Evolutionary conservation across 2,888 invertebrate species (phyloP).

Genomic region (Melieria omissa): DNA sequence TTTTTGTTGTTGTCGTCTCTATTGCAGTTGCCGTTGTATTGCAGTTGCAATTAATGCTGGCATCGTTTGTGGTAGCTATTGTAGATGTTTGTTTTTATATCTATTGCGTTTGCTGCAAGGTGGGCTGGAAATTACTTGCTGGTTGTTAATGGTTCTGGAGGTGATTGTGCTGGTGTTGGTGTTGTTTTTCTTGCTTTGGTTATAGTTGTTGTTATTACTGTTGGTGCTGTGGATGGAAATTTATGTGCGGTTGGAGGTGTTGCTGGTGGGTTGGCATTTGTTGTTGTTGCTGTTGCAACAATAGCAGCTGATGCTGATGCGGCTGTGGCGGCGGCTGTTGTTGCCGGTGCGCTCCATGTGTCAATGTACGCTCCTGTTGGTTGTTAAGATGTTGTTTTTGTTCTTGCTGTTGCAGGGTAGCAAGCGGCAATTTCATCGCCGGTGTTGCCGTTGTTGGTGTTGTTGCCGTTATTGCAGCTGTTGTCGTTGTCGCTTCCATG

Average conservation of each 20-base stretch:
- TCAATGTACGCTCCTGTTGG: neutral
- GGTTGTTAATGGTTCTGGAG: too few species aligned
- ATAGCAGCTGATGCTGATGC: slow-evolving; percentile 4
- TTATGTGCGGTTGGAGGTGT: slow-evolving; percentile 2
- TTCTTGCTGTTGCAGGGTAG: slow-evolving; percentile 32
- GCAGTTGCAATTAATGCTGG: too few species aligned
- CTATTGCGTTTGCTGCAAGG: too few species aligned
- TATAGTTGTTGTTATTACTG: slow-evolving; percentile 11
- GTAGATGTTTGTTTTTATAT: too few species aligned
- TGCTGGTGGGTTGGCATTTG: slow-evolving; percentile 22
- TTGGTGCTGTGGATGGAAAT: slow-evolving; percentile 17
- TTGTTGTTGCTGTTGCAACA: slow-evolving; percentile 16
- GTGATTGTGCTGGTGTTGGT: too few species aligned
- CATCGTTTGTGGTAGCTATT: too few species aligned
- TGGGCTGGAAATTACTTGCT: too few species aligned
- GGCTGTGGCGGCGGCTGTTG: slow-evolving; percentile 9
- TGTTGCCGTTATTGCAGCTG: slow-evolving; percentile 31
- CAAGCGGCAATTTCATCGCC: slow-evolving; percentile 21
- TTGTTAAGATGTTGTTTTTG: slow-evolving; percentile 27
- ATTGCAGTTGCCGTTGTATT: too few species aligned
- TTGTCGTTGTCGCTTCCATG: slow-evolving; percentile 22
- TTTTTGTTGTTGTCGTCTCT: too few species aligned
- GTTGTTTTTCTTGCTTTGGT: too few species aligned
- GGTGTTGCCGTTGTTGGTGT: slow-evolving; percentile 29
- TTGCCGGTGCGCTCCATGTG: slow-evolving; percentile 7